A percentile compares a stretch with the other conserved stretches of the same genome.
Evolutionary conservation across 1,140 invertebrate genomes (phyloP).

Genomic region (Caenorhabditis inopinata): DNA sequence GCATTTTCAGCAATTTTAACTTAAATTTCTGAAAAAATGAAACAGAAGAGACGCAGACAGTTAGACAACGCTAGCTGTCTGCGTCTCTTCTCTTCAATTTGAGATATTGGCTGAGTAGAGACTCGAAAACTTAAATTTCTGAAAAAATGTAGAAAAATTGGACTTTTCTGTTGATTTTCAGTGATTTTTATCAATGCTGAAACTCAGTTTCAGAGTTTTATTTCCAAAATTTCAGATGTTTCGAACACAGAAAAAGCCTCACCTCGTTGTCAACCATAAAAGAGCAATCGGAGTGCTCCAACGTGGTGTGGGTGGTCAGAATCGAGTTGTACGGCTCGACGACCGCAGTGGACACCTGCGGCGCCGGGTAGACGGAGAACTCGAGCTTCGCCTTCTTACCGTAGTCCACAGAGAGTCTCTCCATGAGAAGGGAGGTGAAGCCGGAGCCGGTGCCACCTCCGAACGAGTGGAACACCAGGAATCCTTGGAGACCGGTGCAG

Average conservation of each 20-base stretch:
- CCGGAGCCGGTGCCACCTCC: constrained; percentile 77
- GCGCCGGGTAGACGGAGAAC: constrained; percentile 80
- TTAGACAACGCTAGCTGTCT: too few relatives aligned
- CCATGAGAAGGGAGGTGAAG: constrained; percentile 76
- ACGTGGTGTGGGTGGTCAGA: constrained; percentile 76
- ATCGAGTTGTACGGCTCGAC: constrained; percentile 73
- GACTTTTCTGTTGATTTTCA: too few relatives aligned
- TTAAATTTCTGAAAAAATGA: too few relatives aligned
- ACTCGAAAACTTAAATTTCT: too few relatives aligned
- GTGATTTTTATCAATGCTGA: too few relatives aligned
- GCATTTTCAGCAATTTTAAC: too few relatives aligned
- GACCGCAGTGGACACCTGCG: constrained; percentile 69
- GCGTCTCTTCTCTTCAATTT: too few relatives aligned
- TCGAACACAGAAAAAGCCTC: constrained; percentile 72
- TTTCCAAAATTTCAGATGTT: too few relatives aligned
- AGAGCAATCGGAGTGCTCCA: constrained; percentile 78
- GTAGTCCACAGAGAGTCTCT: constrained; percentile 74
- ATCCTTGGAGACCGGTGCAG: constrained; percentile 80
- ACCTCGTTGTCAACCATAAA: constrained; percentile 81
- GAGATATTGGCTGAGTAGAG: too few relatives aligned
- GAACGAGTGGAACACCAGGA: constrained; percentile 86
- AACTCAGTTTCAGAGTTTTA: too few relatives aligned
- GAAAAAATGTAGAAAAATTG: too few relatives aligned
- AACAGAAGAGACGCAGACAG: too few relatives aligned
- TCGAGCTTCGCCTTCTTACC: constrained; percentile 79